Base-by-base conservation (phyloP, 2,888 invertebrate genomes). In the Caenorhabditis imperialis region DNA sequence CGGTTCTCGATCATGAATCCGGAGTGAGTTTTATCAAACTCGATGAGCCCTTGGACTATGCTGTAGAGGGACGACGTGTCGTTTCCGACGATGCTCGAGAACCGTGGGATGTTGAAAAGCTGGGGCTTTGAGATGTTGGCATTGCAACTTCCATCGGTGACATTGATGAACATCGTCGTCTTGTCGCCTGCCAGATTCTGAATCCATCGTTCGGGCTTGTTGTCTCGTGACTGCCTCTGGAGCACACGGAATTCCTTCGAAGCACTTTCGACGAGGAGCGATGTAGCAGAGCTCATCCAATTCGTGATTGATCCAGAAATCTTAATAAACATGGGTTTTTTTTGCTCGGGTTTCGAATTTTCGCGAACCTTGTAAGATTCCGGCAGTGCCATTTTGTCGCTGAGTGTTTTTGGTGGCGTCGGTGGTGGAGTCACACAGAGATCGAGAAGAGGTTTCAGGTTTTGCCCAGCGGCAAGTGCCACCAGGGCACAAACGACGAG, bases 231-330 rank as follows among this genome's bases (percentile, higher is more conserved):
- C n/a, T 60, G 53, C 20, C 27, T 47, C 8, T 55, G 33, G 1
- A 75, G 22, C 1, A 61, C 60, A 7, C 62, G 44, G 37, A 44
- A 60, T 0, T 54, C 55, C 3, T 53, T 47, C 0, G 60, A 42
- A 12, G 50, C 23, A 2, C 33, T 50, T 40, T 75, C 75, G 8
- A 22, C 22, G 7, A 75, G 14, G 14, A 71, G 25, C 18, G 55
- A 44, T n/a, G 69, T 69, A 7, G 2, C 27, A 2, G 40, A 10
- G 7, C 22, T 22, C 23, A 14, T 35, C 45, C 50, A 70, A 27
- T 75, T 42, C 0, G 75, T 62, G 0, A 75, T 20, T 12, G 62
- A 62, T 4, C 74, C 74, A 7, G 63, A 63, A 16, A 75, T 27
- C 73, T 72, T 33, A n/a, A 57, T 30, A 40, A 8, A 37, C n/a